These are phyloP conservation scores for Atrichornis clamosus DNA, from an alignment of 2,113 vertebrate genomes.

Conservation along the genomic window DNA sequence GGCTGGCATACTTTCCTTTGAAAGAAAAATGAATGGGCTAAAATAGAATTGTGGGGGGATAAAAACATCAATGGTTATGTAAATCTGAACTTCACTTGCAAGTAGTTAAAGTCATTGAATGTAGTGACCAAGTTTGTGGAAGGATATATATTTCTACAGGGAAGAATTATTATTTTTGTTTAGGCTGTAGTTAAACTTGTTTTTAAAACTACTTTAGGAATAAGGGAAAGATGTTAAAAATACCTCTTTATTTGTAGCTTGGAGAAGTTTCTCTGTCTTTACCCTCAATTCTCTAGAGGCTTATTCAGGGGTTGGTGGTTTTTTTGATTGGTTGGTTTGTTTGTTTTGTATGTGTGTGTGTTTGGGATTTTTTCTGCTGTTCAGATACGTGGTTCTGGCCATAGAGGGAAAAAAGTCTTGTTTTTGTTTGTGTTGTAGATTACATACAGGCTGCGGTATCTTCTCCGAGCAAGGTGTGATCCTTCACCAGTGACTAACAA, in stretches of 20 bases:
- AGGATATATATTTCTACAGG: not conserved
- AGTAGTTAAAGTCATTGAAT: not conserved
- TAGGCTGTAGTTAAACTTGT: not conserved
- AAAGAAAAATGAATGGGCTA: not conserved
- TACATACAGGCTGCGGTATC: constrained; percentile 75
- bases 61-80: not conserved
- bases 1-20: not conserved
- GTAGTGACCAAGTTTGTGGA: not conserved
- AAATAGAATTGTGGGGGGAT: not conserved
- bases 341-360: not conserved
- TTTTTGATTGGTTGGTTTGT: not conserved
- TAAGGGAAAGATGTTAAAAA: not conserved
- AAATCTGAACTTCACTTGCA: not conserved
- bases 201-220: not conserved
- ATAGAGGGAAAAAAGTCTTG: not conserved
- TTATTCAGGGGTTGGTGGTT: not conserved
- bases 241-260: not conserved
- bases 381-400: not conserved
- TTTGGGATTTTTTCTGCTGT: not conserved
- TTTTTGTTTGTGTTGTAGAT: constrained; percentile 68
- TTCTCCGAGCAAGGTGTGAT: constrained; percentile 82
- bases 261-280: not conserved
- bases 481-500: constrained; percentile 78
- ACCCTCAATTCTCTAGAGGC: not conserved
- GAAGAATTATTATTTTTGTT: not conserved